Evolutionary conservation across 2,797 vertebrate genomes (phyloP), one percentile per base, ranked within the genome.

Genomic region (Lycodopsis pacificus): DNA sequence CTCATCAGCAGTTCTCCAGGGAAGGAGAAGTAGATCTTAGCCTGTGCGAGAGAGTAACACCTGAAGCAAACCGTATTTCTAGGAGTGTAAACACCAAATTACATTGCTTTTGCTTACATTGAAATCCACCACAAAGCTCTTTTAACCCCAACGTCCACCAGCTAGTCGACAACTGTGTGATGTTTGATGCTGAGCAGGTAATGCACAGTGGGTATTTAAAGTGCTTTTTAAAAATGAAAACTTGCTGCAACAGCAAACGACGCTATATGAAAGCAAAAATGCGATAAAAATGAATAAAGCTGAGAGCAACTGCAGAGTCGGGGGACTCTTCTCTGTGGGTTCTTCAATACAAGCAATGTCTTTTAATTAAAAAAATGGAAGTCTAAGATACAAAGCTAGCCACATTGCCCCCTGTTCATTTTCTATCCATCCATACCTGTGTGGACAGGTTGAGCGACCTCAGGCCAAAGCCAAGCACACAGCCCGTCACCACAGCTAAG

Each of bases 1-100:
- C 97, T 95, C 96, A 97, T 97, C 70, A 97, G 93, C 42, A 97
- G 93, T 65, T 97, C 97, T 82, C 97, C 97, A 3, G 97, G 96
- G 78, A 97, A 97, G 32, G 96, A 96, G 78, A 97, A 97, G 73
- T 97, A 97, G 68, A 97, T 96, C 86, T 96, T 97, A 77, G 96
- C 97, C 97, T 97, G 91, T 38, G 22, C 53, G 17, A 75, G 54
- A 71, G 34, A 80, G 6, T 71, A 66, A 51, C 11, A 53, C 6
- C 3, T 63, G 15, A 63, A 71, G 8, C 22, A 65, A 36, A 32
- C 34, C 15, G 5, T 19, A 4, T 56, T 46, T 61, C 20, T 17
- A 17, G 13, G 5, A 17, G 1, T 19, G 10, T 13, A 17, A 40
- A 17, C 20, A 56, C 61, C 49, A 32, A 22, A 63, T 27, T 4